Conservation (phyloP, 1,140 invertebrate genomes). For the Drosophila burlai region DNA sequence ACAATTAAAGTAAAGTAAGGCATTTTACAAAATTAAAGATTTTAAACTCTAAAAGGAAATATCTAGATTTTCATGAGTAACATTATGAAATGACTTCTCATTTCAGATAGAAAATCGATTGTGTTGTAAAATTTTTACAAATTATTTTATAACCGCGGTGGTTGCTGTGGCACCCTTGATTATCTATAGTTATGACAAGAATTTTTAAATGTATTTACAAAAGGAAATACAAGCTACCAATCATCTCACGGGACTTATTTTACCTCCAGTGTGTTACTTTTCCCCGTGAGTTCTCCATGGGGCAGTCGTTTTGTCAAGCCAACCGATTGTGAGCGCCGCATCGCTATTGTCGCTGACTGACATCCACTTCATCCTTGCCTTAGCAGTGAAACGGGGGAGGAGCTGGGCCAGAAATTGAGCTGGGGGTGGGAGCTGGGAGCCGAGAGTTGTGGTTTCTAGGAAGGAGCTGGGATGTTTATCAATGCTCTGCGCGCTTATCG, state of each 20-base stretch:
- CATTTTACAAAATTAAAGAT: no score
- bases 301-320: constrained; percentile 55
- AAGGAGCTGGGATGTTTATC: constrained; percentile 66
- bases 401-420: neutral
- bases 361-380: constrained; percentile 30
- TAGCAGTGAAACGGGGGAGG: neutral
- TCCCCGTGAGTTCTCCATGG: neutral
- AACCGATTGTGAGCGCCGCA: constrained; percentile 47
- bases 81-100: no score
- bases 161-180: neutral
- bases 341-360: constrained; percentile 42
- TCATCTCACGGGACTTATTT: neutral
- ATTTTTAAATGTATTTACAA: neutral
- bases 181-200: neutral
- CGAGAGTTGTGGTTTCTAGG: constrained; percentile 3
- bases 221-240: no score
- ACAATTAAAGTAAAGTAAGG: no score
- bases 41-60: no score
- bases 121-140: neutral
- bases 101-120: no score
- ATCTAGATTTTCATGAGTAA: no score
- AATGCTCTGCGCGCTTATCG: constrained; percentile 73
- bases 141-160: no score
- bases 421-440: neutral
- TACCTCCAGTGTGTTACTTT: constrained; percentile 16